phyloP scores from a whole-genome alignment of 2,113 vertebrate genomes.

The Anarhynchus alexandrinus region DNA sequence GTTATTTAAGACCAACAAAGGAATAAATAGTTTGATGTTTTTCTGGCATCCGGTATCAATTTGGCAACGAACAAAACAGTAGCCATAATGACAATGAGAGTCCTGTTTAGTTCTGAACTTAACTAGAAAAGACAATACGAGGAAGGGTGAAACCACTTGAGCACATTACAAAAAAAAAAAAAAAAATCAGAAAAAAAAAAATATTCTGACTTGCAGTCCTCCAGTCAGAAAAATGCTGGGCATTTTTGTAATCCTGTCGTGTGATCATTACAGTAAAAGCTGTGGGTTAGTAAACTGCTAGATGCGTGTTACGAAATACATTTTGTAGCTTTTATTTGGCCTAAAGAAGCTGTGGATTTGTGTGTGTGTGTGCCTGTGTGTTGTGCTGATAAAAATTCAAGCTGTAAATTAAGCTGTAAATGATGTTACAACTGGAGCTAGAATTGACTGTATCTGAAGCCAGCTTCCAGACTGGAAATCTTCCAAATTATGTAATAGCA shows the following conservation, averaged over 20 bases:
- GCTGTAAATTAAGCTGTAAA: neutral
- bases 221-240: neutral
- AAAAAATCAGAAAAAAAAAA: neutral
- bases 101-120: neutral
- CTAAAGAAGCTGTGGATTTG: neutral
- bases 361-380: neutral
- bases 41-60: neutral
- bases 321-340: neutral
- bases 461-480: neutral
- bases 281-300: neutral
- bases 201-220: neutral
- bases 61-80: neutral
- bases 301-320: neutral
- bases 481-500: neutral
- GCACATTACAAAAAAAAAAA: neutral
- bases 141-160: neutral
- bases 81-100: neutral
- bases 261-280: neutral
- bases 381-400: neutral
- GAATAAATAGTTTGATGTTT: neutral
- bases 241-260: neutral
- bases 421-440: neutral
- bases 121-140: neutral
- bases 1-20: neutral
- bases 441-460: neutral